These are phyloP conservation scores for Acipenser ruthenus DNA, from an alignment of 2,797 vertebrate species.

Conservation along the genomic window DNA sequence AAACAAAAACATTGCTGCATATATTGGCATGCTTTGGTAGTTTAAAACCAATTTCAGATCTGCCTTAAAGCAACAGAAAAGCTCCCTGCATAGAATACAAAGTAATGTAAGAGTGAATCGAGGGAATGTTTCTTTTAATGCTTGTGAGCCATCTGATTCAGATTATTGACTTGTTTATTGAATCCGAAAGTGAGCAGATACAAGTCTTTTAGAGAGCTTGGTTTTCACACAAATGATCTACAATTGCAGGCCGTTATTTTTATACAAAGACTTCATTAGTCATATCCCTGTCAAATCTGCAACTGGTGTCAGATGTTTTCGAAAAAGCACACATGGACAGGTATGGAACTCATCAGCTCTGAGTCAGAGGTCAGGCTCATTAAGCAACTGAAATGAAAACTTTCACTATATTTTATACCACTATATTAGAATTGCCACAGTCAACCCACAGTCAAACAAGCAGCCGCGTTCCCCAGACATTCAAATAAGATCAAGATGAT, in stretches of 20 bases:
- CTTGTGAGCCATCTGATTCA: constrained; percentile 65
- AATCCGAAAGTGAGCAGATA: constrained; percentile 70
- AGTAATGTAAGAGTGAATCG: constrained; percentile 63
- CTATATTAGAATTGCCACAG: constrained; percentile 49
- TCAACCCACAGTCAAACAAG: constrained; percentile 36
- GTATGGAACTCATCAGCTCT: constrained; percentile 96
- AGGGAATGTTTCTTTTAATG: constrained; percentile 56
- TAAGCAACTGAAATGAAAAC: constrained; percentile 96
- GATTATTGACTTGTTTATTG: constrained; percentile 69
- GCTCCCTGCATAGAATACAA: constrained; percentile 60
- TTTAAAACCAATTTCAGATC: constrained; percentile 68
- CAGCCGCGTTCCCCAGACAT: constrained; percentile 64
- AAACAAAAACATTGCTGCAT: constrained; percentile 69
- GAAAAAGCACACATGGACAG: constrained; percentile 78
- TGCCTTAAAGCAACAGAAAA: constrained; percentile 66
- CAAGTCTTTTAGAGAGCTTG: constrained; percentile 72
- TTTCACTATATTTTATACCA: constrained; percentile 87
- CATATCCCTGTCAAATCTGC: constrained; percentile 86
- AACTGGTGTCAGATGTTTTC: constrained; percentile 78
- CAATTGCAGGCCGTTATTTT: constrained; percentile 90
- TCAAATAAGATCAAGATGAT: constrained; percentile 74
- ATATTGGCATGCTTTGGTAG: constrained; percentile 61
- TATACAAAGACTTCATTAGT: constrained; percentile 93
- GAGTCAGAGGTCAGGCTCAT: constrained; percentile 95
- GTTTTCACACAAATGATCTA: constrained; percentile 69